phyloP scores from a whole-genome alignment of 2,113 vertebrate genomes.

The Neogobius melanostomus region DNA sequence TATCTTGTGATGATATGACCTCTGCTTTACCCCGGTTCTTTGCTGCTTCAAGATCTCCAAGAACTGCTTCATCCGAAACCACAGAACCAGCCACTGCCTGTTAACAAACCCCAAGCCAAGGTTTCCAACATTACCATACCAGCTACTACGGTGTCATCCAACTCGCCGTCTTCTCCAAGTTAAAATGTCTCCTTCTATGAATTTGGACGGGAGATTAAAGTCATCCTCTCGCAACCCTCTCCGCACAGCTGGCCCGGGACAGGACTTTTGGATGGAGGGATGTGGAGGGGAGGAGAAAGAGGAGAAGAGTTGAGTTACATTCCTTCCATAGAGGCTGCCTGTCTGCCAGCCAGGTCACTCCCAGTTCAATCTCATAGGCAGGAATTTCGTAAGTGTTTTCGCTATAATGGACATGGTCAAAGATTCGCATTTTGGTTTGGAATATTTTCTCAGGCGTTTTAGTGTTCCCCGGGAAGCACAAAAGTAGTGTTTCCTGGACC shows the following conservation, averaged over 20 bases:
- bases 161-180: not conserved
- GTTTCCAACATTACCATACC: not conserved
- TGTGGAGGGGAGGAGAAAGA: slow-evolving; percentile 16
- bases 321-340: slow-evolving; percentile 74
- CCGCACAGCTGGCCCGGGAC: slow-evolving; percentile 49
- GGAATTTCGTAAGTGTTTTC: slow-evolving; percentile 66
- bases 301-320: slow-evolving; percentile 77
- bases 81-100: not conserved
- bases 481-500: not conserved
- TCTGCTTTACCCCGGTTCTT: not conserved
- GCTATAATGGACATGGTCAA: slow-evolving; percentile 43
- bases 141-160: not conserved
- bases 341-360: slow-evolving; percentile 77
- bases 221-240: slow-evolving; percentile 21
- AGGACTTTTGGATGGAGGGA: slow-evolving; percentile 57
- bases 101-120: not conserved
- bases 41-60: not conserved
- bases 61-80: not conserved
- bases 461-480: not conserved
- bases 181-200: slow-evolving; percentile 12
- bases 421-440: slow-evolving; percentile 31
- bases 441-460: not conserved
- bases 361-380: slow-evolving; percentile 80
- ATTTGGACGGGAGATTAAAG: slow-evolving; percentile 19
- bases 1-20: not conserved